These are phyloP conservation scores for Corticium candelabrum DNA, from an alignment of 37 sponge, comb jelly and placozoan genomes.

Conservation along the genomic window DNA sequence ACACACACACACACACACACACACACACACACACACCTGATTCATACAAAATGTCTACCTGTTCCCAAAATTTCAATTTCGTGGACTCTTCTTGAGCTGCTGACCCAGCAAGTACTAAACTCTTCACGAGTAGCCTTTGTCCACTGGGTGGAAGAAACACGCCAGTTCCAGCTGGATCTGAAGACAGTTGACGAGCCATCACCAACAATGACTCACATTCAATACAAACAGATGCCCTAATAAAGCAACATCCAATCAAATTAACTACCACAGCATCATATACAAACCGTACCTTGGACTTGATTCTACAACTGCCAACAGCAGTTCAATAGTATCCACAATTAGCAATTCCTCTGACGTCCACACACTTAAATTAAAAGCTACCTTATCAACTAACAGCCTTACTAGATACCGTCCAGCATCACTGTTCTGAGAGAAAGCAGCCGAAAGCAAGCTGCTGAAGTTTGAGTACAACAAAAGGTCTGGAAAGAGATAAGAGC, in stretches of 20 bases:
- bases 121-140: constrained; percentile 10
- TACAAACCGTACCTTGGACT: background rate
- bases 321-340: constrained; percentile 25
- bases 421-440: background rate
- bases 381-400: constrained; percentile 43
- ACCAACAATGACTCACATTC: constrained; percentile 22
- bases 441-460: background rate
- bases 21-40: too few relatives aligned
- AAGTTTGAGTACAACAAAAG: background rate
- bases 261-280: constrained; percentile 2
- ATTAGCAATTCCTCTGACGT: constrained; percentile 42
- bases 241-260: too few relatives aligned
- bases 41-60: background rate
- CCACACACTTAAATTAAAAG: constrained; percentile 55
- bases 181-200: too few relatives aligned
- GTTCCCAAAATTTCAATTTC: background rate
- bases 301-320: constrained; percentile 7
- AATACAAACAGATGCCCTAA: background rate
- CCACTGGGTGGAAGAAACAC: constrained; percentile 17
- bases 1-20: too few relatives aligned
- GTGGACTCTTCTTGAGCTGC: background rate
- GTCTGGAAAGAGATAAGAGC: background rate
- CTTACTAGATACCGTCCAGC: constrained; percentile 16
- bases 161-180: too few relatives aligned
- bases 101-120: background rate